Conservation (phyloP, 2,888 invertebrate species). For the Pyrrhia umbra region DNA sequence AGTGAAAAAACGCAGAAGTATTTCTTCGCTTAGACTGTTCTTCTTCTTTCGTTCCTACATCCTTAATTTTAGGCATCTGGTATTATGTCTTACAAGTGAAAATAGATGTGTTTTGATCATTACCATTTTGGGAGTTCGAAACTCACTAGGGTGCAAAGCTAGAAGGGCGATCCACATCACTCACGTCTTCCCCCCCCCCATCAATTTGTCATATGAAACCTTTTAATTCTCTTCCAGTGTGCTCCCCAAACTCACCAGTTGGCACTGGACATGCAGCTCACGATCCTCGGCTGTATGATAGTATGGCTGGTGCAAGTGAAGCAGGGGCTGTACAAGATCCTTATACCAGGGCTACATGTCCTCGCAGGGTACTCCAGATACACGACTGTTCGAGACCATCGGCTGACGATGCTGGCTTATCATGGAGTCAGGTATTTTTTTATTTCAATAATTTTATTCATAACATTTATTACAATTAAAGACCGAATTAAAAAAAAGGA, state of each 20-base stretch:
- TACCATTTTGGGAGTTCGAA: no score
- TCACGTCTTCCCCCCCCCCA: background rate
- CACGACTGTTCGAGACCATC: constrained; percentile 90
- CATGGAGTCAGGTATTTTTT: constrained; percentile 92
- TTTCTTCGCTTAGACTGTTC: no score
- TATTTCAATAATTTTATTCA: background rate
- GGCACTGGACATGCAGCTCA: constrained; percentile 94
- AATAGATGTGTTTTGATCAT: no score
- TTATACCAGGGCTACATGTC: constrained; percentile 89
- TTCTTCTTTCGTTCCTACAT: no score
- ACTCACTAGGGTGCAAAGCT: no score
- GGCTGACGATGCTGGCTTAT: constrained; percentile 91
- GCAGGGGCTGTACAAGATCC: constrained; percentile 87
- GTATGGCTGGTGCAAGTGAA: constrained; percentile 91
- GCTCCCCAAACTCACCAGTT: constrained; percentile 94
- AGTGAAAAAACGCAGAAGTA: no score
- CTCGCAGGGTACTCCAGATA: constrained; percentile 92
- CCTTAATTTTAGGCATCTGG: no score
- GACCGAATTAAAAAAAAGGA: no score
- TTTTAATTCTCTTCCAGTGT: constrained; percentile 87
- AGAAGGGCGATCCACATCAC: background rate
- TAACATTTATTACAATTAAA: no score
- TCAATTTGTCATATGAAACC: background rate
- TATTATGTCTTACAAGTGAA: no score
- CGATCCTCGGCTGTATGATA: constrained; percentile 91